These are phyloP conservation scores for Panulirus ornatus DNA, from an alignment of 1,140 invertebrate genomes.

Conservation along the genomic window DNA sequence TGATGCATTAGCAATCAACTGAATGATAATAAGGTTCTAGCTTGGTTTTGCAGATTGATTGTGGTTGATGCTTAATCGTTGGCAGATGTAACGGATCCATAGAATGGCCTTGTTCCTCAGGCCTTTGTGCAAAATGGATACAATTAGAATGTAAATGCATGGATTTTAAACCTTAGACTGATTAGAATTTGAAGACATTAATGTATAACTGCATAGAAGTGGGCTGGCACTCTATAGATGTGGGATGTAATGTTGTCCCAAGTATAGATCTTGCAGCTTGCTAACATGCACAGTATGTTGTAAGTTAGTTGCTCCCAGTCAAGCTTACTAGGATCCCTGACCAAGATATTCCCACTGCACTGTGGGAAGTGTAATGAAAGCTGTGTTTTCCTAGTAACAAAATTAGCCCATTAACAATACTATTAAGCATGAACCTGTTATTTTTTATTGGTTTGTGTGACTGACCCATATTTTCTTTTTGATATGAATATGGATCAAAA, in stretches of 20 bases:
- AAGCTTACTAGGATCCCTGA: background rate
- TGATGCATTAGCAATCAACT: slow-evolving; percentile 74
- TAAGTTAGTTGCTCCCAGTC: no score
- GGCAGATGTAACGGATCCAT: background rate
- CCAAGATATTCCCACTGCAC: background rate
- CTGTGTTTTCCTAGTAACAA: no score
- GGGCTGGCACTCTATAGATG: background rate
- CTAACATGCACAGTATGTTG: background rate
- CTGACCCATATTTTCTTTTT: no score
- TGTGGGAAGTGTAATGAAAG: no score
- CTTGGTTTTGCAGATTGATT: background rate
- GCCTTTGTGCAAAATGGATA: background rate
- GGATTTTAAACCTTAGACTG: no score
- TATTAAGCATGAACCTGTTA: no score
- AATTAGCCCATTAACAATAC: no score
- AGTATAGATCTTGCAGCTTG: background rate
- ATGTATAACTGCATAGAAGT: no score
- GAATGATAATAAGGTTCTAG: slow-evolving; percentile 13
- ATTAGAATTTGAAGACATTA: no score
- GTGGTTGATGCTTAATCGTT: background rate
- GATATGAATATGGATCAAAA: no score
- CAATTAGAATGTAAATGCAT: no score
- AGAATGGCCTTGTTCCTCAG: background rate
- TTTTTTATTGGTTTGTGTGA: no score
- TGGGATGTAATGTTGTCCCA: background rate